These are phyloP conservation scores for Apamea anceps DNA, from an alignment of 2,888 invertebrate species.

Conservation along the genomic window DNA sequence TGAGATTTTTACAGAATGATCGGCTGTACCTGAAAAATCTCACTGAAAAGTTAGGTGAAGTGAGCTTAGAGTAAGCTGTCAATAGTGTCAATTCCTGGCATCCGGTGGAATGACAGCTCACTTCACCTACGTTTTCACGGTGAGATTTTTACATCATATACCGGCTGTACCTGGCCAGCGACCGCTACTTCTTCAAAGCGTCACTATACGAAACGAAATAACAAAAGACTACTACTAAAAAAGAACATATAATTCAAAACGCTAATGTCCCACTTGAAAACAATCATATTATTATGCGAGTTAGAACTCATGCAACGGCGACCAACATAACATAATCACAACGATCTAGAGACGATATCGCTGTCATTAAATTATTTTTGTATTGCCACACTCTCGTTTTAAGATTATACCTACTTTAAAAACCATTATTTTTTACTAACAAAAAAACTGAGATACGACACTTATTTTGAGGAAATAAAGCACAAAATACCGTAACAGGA, in stretches of 20 bases:
- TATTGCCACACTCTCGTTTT: constrained; percentile 70
- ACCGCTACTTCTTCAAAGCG: neutral
- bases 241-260: constrained; percentile 53
- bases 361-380: constrained; percentile 78
- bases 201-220: neutral
- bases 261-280: constrained; percentile 63
- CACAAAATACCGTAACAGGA: constrained; percentile 37
- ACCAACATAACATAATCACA: constrained; percentile 72
- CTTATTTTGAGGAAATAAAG: constrained; percentile 43
- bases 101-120: neutral
- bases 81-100: no score
- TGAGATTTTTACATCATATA: neutral
- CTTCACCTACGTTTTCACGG: neutral
- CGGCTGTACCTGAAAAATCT: no score
- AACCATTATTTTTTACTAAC: constrained; percentile 34
- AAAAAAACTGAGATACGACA: constrained; percentile 11
- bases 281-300: constrained; percentile 67
- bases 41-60: no score
- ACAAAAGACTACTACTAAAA: constrained; percentile 11
- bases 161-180: neutral
- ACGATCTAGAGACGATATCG: constrained; percentile 71
- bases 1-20: no score
- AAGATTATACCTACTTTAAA: constrained; percentile 60
- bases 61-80: no score
- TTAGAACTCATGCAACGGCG: constrained; percentile 61